These are phyloP conservation scores for Leptura quadrifasciata DNA, from an alignment of 2,888 invertebrate species.

Conservation along the genomic window DNA sequence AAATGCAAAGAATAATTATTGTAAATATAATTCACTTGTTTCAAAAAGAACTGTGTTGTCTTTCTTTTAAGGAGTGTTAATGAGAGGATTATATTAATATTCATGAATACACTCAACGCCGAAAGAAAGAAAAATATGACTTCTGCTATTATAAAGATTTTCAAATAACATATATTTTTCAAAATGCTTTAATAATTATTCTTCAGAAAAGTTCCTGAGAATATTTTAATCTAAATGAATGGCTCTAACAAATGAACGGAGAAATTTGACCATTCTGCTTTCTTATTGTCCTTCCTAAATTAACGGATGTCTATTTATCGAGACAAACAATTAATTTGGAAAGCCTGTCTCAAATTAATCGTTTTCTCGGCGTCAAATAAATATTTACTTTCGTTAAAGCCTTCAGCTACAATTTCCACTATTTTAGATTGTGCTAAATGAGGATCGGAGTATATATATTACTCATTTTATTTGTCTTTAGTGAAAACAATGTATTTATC, in stretches of 20 bases:
- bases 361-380: slow-evolving; percentile 33
- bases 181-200: too few relatives aligned
- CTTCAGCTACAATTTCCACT: slow-evolving; percentile 17
- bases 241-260: neutral
- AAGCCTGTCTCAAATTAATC: slow-evolving; percentile 22
- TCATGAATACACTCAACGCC: too few relatives aligned
- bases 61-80: too few relatives aligned
- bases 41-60: too few relatives aligned
- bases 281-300: slow-evolving; percentile 10
- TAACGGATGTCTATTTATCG: slow-evolving; percentile 20
- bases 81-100: too few relatives aligned
- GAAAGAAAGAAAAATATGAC: too few relatives aligned
- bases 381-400: slow-evolving; percentile 27
- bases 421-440: slow-evolving; percentile 5
- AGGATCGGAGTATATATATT: slow-evolving; percentile 12
- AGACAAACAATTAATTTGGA: slow-evolving; percentile 18
- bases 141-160: too few relatives aligned
- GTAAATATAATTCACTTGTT: too few relatives aligned
- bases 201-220: neutral
- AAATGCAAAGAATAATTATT: too few relatives aligned
- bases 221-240: neutral
- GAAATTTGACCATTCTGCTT: slow-evolving; percentile 3
- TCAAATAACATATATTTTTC: too few relatives aligned
- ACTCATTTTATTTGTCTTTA: neutral
- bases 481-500: slow-evolving; percentile 3